Evolutionary conservation across 2,888 invertebrate species (phyloP).

Genomic region (Notocelia uddmanniana): DNA sequence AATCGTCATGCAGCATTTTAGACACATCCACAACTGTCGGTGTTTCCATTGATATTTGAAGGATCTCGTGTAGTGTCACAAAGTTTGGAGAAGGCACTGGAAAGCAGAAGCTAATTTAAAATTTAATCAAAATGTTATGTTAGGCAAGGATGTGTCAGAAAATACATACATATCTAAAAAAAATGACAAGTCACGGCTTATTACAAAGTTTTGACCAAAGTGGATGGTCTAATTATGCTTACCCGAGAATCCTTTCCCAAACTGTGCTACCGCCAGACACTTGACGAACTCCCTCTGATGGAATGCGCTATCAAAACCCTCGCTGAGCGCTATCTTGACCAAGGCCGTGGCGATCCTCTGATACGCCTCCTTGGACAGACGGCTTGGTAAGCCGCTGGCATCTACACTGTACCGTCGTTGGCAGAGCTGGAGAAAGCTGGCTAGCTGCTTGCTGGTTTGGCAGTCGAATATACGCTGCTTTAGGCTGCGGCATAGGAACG

Average conservation of each 20-base stretch:
- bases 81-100: conserved; percentile 78
- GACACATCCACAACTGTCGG: conserved; percentile 83
- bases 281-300: conserved; percentile 88
- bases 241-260: conserved; percentile 85
- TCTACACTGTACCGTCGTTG: conserved; percentile 75
- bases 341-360: conserved; percentile 86
- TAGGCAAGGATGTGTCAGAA: background rate
- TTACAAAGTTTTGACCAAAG: too few relatives aligned
- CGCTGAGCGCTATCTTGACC: conserved; percentile 86
- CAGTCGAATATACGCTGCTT: conserved; percentile 78
- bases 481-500: conserved; percentile 85
- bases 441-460: conserved; percentile 69
- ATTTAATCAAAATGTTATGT: background rate
- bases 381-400: conserved; percentile 64
- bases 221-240: conserved; percentile 44
- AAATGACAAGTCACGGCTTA: too few relatives aligned
- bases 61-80: conserved; percentile 75
- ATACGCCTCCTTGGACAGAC: conserved; percentile 82
- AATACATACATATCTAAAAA: too few relatives aligned
- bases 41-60: conserved; percentile 86
- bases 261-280: conserved; percentile 84
- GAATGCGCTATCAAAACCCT: conserved; percentile 87
- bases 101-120: conserved; percentile 51
- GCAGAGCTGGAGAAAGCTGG: conserved; percentile 70
- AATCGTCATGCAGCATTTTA: conserved; percentile 73